These are phyloP conservation scores for Passerculus sandwichensis DNA, from an alignment of 2,797 vertebrate species.

Conservation along the genomic window DNA sequence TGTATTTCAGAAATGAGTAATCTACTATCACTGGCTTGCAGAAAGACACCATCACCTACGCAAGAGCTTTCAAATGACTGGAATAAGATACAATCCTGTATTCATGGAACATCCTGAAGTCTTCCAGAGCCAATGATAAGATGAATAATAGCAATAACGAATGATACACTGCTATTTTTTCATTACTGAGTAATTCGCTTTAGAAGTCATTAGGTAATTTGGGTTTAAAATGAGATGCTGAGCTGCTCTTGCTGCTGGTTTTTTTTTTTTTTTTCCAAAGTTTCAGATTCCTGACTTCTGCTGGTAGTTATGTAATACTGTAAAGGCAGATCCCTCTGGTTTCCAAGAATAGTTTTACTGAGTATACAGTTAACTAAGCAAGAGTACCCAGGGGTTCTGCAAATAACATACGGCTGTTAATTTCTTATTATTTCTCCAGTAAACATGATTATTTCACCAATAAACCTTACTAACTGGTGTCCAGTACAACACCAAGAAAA, in stretches of 20 bases:
- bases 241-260: background rate
- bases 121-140: slow-evolving; percentile 10
- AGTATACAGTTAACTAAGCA: slow-evolving; percentile 14
- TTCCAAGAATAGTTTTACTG: slow-evolving; percentile 29
- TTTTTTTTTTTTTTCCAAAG: background rate
- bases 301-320: background rate
- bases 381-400: background rate
- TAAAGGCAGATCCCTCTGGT: slow-evolving; percentile 17
- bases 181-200: slow-evolving; percentile 22
- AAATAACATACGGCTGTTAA: background rate
- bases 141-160: background rate
- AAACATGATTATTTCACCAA: slow-evolving; percentile 6
- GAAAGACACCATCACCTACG: background rate
- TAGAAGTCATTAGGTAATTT: slow-evolving; percentile 27
- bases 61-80: background rate
- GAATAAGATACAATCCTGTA: background rate
- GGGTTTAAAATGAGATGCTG: slow-evolving; percentile 7
- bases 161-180: background rate
- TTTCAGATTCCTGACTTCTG: background rate
- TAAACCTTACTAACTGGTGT: slow-evolving; percentile 5
- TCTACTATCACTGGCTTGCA: background rate
- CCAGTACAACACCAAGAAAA: background rate
- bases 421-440: background rate
- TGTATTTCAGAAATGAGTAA: slow-evolving; percentile 1
- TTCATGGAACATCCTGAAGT: slow-evolving; percentile 26